Conservation (phyloP, 2,888 invertebrate genomes). For the Fragum whitleyi region DNA sequence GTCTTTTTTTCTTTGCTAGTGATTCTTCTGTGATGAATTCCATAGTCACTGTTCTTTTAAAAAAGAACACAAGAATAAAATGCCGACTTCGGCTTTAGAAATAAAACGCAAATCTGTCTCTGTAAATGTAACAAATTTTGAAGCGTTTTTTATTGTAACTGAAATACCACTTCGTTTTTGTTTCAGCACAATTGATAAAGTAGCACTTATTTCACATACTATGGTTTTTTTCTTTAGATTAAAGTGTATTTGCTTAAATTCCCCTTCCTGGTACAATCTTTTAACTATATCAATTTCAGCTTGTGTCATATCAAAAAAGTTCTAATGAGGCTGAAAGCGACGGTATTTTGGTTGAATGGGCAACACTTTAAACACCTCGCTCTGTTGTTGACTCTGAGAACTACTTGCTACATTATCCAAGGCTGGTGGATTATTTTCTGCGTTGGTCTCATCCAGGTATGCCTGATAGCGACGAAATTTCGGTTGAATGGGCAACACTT, state of each 20-base stretch:
- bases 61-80: conserved; percentile 12
- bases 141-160: conserved; percentile 18
- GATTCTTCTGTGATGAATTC: neutral
- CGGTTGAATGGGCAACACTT: too few species aligned
- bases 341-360: conserved; percentile 1
- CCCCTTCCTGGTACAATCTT: conserved; percentile 10
- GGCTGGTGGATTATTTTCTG: neutral
- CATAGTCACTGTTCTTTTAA: conserved; percentile 13
- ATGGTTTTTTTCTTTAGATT: neutral
- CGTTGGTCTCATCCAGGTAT: neutral
- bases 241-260: conserved; percentile 2
- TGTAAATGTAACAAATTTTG: conserved; percentile 17
- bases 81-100: neutral
- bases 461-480: too few species aligned
- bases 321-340: conserved; percentile 12
- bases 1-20: conserved; percentile 6
- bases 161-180: conserved; percentile 1
- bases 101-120: conserved; percentile 5
- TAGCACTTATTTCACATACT: neutral
- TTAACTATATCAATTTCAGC: conserved; percentile 1
- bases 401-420: neutral
- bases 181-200: neutral
- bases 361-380: neutral
- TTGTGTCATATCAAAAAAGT: conserved; percentile 1
- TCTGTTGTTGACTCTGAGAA: neutral